Percentiles rank a stretch among this genome's conserved stretches.
These are phyloP conservation scores for Brachypodius melanocephalos DNA, from an alignment of 2,113 vertebrate genomes.

Conservation along the genomic window DNA sequence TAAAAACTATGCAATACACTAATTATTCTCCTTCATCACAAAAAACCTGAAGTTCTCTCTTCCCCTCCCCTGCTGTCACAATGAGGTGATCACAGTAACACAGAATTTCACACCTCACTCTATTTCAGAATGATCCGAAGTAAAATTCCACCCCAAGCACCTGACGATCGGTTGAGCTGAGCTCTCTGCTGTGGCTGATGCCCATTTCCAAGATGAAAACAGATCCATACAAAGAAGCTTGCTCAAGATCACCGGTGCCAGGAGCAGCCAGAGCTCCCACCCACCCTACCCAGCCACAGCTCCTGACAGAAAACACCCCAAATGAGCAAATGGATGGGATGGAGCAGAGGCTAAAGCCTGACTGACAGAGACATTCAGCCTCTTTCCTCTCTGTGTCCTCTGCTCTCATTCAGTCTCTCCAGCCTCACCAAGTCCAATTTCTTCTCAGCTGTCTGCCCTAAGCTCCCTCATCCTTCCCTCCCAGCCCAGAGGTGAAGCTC, in stretches of 20 bases:
- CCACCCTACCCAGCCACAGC: not conserved
- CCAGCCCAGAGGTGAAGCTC: not conserved
- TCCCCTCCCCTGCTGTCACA: not conserved
- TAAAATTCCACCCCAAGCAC: not conserved
- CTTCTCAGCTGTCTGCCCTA: not conserved
- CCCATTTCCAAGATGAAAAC: not conserved
- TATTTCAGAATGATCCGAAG: not conserved
- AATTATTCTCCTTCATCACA: not conserved
- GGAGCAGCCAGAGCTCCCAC: not conserved
- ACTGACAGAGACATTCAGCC: not conserved
- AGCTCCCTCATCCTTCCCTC: not conserved
- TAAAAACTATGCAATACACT: not conserved
- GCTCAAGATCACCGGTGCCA: fast-evolving
- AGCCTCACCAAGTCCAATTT: not conserved
- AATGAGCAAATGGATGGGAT: fast-evolving
- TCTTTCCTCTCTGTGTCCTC: not conserved
- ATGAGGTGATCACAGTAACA: not conserved
- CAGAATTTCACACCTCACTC: not conserved
- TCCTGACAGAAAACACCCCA: not conserved
- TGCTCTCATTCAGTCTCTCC: not conserved
- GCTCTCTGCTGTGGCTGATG: not conserved
- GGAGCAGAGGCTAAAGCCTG: not conserved
- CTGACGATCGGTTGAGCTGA: not conserved
- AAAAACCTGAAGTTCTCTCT: fast-evolving
- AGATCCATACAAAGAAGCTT: not conserved